Base-by-base conservation (phyloP, 2,797 vertebrate genomes). In the Merluccius polli region DNA sequence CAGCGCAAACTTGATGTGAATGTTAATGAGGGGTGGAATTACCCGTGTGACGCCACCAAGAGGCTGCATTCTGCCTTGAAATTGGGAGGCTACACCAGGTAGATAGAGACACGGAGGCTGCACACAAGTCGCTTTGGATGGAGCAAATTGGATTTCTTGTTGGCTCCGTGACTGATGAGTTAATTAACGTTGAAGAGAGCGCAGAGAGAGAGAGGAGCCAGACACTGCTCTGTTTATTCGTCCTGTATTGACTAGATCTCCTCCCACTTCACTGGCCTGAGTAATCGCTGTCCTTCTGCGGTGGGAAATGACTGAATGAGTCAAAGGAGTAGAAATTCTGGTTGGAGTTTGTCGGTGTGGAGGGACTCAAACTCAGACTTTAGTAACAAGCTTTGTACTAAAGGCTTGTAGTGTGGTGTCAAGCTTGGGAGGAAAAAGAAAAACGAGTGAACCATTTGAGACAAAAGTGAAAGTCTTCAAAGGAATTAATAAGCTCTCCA, bases 141-240 rank as follows among this genome's bases (percentile, higher is more conserved):
- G 84, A 86, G 82, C 85, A 82, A 84, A 91, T 86, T 85, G 85
- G 82, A 90, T 90, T 85, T 82, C 88, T 91, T 86, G 83, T 90
- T 88, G 79, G 86, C 84, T 86, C 81, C 73, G 83, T 88, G 88
- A 88, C 84, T 87, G 90, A 93, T 87, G 85, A 91, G 84, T 90
- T 90, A 90, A 93, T 92, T 92, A 93, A 90, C 84, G 79, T 77
- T 68, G 87, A 87, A 85, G 87, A 79, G 77, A 86, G 86, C 76
- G 79, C 79, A 81, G 52, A 38, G 36, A 59, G 52, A 24, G 85
- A 84, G 78, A 86, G 80, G 81, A 87, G 78, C 83, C 81, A 79
- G 81, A 89, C 84, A 85, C 72, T 24, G 83, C 88, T 84, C 82
- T 82, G 88, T 88, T 89, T 88, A 88, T 92, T 89, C 84, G 86